Conservation (phyloP, 2,113 vertebrate species). For the Heterocephalus glaber region DNA sequence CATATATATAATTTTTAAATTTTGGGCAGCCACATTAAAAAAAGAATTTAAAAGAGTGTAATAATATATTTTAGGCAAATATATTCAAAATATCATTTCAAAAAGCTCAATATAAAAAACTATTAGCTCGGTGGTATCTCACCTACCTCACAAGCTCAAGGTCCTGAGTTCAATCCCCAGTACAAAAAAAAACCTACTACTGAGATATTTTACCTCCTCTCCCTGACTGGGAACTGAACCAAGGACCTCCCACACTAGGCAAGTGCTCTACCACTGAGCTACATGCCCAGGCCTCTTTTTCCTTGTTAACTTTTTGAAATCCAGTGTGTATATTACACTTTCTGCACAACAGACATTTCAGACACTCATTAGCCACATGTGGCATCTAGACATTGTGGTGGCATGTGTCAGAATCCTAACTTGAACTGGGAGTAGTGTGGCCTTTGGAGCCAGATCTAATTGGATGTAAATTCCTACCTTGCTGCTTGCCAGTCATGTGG, state of each 20-base stretch:
- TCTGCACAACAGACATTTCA: background rate
- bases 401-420: background rate
- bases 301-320: constrained; percentile 16
- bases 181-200: background rate
- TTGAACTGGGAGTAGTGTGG: background rate
- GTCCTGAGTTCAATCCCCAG: too few relatives aligned
- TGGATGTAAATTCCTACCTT: background rate
- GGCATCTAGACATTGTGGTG: background rate
- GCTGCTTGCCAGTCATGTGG: background rate
- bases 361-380: background rate
- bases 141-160: too few relatives aligned
- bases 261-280: background rate
- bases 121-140: too few relatives aligned
- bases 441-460: background rate
- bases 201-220: background rate
- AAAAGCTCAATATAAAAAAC: background rate
- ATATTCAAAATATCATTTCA: constrained; percentile 24
- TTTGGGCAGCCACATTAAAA: background rate
- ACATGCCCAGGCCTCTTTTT: background rate
- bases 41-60: background rate
- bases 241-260: background rate
- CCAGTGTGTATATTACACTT: background rate
- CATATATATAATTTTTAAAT: background rate
- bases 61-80: background rate
- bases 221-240: background rate